Conservation (phyloP, 2,888 invertebrate species). For the Rambutsinella grinnellia region DNA sequence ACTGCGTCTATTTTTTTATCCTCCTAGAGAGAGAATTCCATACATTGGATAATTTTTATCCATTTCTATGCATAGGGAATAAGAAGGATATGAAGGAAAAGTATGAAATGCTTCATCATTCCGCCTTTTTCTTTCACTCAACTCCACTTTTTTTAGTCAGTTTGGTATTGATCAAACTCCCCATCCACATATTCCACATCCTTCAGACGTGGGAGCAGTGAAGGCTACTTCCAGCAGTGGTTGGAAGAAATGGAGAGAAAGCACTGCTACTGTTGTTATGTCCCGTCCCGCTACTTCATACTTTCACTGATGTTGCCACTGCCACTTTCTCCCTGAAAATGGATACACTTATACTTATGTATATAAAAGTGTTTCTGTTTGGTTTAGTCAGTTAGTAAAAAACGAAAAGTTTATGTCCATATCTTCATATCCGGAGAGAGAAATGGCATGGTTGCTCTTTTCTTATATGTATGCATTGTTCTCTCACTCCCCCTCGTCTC, state of each 20-base stretch:
- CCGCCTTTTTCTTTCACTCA: conserved; percentile 32
- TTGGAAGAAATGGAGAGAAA: background rate
- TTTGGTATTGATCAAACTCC: conserved; percentile 49
- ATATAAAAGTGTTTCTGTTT: background rate
- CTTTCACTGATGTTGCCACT: background rate
- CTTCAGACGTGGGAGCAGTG: background rate
- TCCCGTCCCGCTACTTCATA: background rate
- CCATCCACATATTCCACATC: background rate
- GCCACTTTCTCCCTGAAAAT: background rate
- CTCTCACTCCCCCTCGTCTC: conserved; percentile 1
- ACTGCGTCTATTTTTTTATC: background rate
- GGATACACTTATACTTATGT: too few species aligned
- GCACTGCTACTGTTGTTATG: background rate
- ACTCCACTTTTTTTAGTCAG: conserved; percentile 37
- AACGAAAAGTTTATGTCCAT: conserved; percentile 7
- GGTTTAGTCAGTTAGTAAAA: background rate
- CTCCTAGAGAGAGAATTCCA: background rate
- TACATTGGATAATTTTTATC: conserved; percentile 41
- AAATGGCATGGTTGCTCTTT: background rate
- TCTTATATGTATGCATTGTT: conserved; percentile 29
- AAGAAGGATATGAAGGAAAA: conserved; percentile 23
- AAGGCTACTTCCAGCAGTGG: background rate
- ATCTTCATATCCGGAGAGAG: conserved; percentile 24
- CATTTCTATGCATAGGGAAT: conserved; percentile 44
- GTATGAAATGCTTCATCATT: conserved; percentile 51